Conservation (phyloP, 2,113 vertebrate genomes). For the Salvelinus alpinus region DNA sequence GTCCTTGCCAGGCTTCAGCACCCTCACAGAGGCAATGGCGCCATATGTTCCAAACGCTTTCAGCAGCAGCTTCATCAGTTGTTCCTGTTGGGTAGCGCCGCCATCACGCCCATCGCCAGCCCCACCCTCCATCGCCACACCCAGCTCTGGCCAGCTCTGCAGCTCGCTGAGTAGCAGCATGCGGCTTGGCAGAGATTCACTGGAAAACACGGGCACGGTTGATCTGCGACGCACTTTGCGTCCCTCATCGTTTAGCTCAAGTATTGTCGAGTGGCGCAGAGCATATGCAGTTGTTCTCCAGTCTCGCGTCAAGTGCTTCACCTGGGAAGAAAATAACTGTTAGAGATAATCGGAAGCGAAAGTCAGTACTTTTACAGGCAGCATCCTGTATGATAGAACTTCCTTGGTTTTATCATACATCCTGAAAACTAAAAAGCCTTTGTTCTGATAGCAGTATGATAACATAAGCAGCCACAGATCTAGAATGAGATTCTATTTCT, state of each 20-base stretch:
- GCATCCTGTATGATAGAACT: neutral
- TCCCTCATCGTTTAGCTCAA: conserved; percentile 90
- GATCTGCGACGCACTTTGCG: conserved; percentile 88
- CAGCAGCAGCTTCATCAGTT: conserved; percentile 92
- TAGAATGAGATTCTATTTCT: no score
- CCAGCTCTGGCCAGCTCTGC: conserved; percentile 79
- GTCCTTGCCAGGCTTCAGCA: conserved; percentile 90
- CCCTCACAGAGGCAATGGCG: conserved; percentile 85
- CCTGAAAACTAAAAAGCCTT: conserved; percentile 2
- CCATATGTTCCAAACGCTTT: conserved; percentile 89
- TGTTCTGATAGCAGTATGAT: neutral
- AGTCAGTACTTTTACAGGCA: no score
- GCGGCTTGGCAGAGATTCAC: conserved; percentile 90
- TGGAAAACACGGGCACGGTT: conserved; percentile 87
- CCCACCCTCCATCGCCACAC: conserved; percentile 55
- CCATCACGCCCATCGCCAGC: conserved; percentile 58
- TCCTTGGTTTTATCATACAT: conserved; percentile 4
- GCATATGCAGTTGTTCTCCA: conserved; percentile 95
- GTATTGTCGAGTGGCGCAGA: conserved; percentile 81
- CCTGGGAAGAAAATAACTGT: conserved; percentile 69
- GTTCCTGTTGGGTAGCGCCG: conserved; percentile 80
- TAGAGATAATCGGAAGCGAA: conserved; percentile 6
- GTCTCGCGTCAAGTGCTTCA: conserved; percentile 94
- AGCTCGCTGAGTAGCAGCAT: conserved; percentile 93
- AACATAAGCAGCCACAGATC: neutral